phyloP scores from a whole-genome alignment of 2,888 invertebrate species.

The Lasioglossum calceatum region DNA sequence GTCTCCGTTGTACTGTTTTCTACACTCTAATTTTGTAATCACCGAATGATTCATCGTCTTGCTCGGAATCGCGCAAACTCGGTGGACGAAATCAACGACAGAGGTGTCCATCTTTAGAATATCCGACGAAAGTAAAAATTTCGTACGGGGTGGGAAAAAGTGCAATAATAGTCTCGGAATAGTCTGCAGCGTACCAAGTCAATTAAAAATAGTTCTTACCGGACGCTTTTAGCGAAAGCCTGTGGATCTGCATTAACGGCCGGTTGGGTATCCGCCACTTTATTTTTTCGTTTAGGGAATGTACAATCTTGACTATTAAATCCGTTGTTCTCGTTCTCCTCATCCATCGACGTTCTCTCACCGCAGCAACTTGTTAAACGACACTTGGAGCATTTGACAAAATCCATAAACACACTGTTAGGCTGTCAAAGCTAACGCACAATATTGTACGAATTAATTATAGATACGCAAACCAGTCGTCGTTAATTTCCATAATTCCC shows the following conservation, averaged over 20 bases:
- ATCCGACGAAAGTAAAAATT: neutral
- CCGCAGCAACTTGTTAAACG: slow-evolving; percentile 50
- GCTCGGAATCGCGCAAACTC: slow-evolving; percentile 8
- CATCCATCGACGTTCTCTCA: slow-evolving; percentile 35
- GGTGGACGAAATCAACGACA: slow-evolving; percentile 1
- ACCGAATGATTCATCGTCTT: slow-evolving; percentile 16
- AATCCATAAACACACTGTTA: slow-evolving; percentile 58
- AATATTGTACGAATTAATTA: slow-evolving; percentile 18
- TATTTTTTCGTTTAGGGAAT: slow-evolving; percentile 37
- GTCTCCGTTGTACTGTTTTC: neutral
- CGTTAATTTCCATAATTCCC: neutral
- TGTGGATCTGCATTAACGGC: slow-evolving; percentile 26
- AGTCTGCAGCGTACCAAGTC: neutral
- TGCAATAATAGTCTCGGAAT: neutral
- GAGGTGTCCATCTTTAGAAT: slow-evolving; percentile 27
- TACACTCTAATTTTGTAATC: slow-evolving; percentile 17
- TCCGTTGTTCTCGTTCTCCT: slow-evolving; percentile 38
- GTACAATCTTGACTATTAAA: slow-evolving; percentile 26
- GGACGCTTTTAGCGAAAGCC: slow-evolving; percentile 20
- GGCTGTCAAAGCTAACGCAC: slow-evolving; percentile 4
- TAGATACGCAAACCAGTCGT: neutral
- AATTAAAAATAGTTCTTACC: slow-evolving; percentile 48
- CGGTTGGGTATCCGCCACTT: slow-evolving; percentile 17
- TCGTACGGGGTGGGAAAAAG: neutral
- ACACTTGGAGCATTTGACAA: slow-evolving; percentile 53